Percentiles rank a stretch among this genome's conserved stretches.
Evolutionary conservation across 1,140 invertebrate species (phyloP).

Genomic region (Musca vetustissima): DNA sequence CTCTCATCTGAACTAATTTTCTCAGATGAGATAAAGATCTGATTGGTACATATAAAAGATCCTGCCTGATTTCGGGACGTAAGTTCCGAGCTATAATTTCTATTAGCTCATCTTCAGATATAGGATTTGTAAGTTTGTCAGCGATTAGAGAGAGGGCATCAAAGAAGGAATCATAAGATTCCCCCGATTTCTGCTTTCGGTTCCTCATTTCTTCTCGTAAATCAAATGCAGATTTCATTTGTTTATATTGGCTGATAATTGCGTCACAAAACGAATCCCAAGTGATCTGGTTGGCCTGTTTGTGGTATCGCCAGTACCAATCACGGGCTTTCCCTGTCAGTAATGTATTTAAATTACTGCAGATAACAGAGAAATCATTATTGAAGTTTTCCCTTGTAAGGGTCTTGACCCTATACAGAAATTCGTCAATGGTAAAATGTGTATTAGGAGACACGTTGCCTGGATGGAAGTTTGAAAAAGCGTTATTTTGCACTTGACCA

Average conservation of each 20-base stretch:
- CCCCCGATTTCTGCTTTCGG: constrained; percentile 16
- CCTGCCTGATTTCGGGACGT: too few species aligned
- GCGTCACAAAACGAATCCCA: constrained; percentile 17
- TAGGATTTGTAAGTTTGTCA: neutral
- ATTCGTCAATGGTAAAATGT: constrained; percentile 13
- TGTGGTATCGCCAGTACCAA: too few species aligned
- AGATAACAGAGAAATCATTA: too few species aligned
- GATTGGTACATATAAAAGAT: neutral
- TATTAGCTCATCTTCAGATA: neutral
- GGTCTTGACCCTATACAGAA: too few species aligned
- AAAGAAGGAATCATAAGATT: constrained; percentile 12
- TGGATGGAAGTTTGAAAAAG: too few species aligned
- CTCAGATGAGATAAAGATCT: neutral
- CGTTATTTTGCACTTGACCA: too few species aligned
- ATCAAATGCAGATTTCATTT: neutral
- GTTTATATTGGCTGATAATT: constrained; percentile 16
- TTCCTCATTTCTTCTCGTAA: constrained; percentile 4
- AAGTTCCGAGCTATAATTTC: too few species aligned
- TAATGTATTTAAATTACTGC: too few species aligned
- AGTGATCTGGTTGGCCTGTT: neutral
- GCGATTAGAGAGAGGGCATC: neutral
- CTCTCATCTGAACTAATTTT: too few species aligned
- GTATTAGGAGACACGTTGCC: too few species aligned
- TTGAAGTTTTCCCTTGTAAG: too few species aligned
- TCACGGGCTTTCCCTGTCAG: too few species aligned